These are phyloP conservation scores for Cavia aperea DNA, from an alignment of 2,113 vertebrate genomes.

Conservation along the genomic window DNA sequence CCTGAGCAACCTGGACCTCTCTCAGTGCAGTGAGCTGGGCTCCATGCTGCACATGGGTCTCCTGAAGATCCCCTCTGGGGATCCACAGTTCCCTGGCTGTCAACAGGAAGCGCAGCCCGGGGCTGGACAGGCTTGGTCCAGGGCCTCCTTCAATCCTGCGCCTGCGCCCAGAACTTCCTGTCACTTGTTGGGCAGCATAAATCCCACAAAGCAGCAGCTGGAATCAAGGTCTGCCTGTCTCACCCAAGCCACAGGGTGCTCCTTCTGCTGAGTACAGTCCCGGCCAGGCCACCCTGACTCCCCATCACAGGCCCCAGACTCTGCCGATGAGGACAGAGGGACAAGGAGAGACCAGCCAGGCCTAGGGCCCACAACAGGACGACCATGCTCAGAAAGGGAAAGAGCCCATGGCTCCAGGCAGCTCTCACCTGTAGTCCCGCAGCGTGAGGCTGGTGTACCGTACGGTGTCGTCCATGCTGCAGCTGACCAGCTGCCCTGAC, in stretches of 20 bases:
- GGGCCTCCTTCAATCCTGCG: not conserved
- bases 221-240: rapidly evolving
- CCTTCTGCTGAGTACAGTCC: too few species aligned
- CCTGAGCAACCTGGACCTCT: not conserved
- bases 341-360: not conserved
- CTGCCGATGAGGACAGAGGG: not conserved
- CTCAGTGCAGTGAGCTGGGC: not conserved
- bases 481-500: conserved; percentile 83
- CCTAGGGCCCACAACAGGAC: not conserved
- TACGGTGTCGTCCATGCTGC: conserved; percentile 96
- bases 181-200: too few species aligned
- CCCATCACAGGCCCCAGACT: not conserved
- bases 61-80: not conserved
- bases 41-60: rapidly evolving
- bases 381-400: too few species aligned
- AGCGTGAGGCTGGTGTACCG: conserved; percentile 84
- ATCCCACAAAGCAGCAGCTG: rapidly evolving
- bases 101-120: not conserved
- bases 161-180: too few species aligned
- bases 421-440: conserved; percentile 88
- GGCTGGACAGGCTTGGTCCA: not conserved
- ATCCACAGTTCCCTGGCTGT: too few species aligned
- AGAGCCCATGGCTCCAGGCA: rapidly evolving
- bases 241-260: too few species aligned
- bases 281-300: not conserved